Evolutionary conservation across 1,140 invertebrate genomes (phyloP).

Genomic region (Onthophagus taurus): DNA sequence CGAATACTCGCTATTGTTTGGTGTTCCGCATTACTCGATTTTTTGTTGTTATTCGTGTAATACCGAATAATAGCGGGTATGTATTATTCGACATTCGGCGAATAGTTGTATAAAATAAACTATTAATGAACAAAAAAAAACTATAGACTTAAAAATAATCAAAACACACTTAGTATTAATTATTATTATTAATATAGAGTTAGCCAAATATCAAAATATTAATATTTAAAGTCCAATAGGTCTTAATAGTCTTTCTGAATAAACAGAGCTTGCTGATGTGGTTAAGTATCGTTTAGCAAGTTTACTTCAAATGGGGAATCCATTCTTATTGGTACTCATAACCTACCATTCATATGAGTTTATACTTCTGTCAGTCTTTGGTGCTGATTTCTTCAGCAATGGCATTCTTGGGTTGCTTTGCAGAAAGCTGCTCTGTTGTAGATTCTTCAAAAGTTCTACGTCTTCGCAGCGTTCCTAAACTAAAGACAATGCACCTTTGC

Average conservation of each 20-base stretch:
- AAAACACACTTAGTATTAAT: background rate
- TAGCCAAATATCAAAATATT: background rate
- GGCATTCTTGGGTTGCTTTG: conserved; percentile 1
- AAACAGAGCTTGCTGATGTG: background rate
- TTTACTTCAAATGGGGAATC: conserved; percentile 1
- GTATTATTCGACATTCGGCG: conserved; percentile 1
- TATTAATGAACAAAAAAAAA: background rate
- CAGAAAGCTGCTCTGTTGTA: background rate
- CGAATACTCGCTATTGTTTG: conserved; percentile 1
- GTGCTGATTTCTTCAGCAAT: background rate
- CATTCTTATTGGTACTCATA: conserved; percentile 3
- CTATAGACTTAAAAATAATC: background rate
- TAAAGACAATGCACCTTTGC: too few species aligned
- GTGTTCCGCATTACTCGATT: background rate
- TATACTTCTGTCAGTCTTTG: conserved; percentile 1
- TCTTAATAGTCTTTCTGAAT: conserved; percentile 5
- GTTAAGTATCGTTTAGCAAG: background rate
- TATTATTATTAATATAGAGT: background rate
- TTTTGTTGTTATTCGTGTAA: background rate
- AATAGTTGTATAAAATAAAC: background rate
- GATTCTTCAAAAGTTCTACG: conserved; percentile 3
- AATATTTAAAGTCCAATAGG: conserved; percentile 1
- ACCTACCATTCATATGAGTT: background rate
- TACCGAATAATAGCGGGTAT: background rate
- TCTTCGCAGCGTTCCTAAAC: too few species aligned